Base-by-base conservation (phyloP, 2,797 vertebrate genomes). In the Rhyacichthys aspro region DNA sequence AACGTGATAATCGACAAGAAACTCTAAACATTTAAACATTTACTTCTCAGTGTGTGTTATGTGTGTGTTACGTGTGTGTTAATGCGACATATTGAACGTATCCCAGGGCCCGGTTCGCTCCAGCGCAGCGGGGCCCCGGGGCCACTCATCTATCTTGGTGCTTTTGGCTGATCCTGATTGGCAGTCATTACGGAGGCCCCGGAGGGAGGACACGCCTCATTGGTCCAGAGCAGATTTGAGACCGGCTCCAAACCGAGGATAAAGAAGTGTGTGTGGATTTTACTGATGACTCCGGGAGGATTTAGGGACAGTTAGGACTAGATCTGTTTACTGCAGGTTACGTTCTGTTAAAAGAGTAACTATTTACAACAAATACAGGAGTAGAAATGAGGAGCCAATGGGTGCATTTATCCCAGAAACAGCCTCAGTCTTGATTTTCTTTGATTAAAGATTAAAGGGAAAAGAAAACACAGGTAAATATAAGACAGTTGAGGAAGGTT, bases 151-250 rank as follows among this genome's bases (percentile, higher is more conserved):
- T 77, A 69, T 90, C 86, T 85, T 86, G 43, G 61, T 43, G 58
- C 67, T 70, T 60, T 66, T 62, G 19, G 76, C 81, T 74, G 76
- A 81, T 81, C 60, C 79, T 86, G 87, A 91, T 88, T 87, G 86
- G 87, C 88, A 79, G 82, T 86, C 86, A 78, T 88, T 83, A 86
- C 70, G 3, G 17, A 78, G 59, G 55, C 75, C n/a, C 84, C 73
- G 9, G 59, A 64, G 82, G 79, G 78, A 84, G 67, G 76, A 70
- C 61, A 74, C 8, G 82, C 81, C 78, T 89, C 86, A 88, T 88
- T 86, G 88, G 85, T 79, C 79, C 59, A 63, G 60, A 84, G 79
- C 72, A 81, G 83, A 82, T 89, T 80, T 82, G 55, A 75, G 69
- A 79, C 70, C 18, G 71, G 63, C 52, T 61, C 62, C 50, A 75